Evolutionary conservation across 2,113 vertebrate genomes (phyloP).

Genomic region (Petrocephalus microphthalmus): DNA sequence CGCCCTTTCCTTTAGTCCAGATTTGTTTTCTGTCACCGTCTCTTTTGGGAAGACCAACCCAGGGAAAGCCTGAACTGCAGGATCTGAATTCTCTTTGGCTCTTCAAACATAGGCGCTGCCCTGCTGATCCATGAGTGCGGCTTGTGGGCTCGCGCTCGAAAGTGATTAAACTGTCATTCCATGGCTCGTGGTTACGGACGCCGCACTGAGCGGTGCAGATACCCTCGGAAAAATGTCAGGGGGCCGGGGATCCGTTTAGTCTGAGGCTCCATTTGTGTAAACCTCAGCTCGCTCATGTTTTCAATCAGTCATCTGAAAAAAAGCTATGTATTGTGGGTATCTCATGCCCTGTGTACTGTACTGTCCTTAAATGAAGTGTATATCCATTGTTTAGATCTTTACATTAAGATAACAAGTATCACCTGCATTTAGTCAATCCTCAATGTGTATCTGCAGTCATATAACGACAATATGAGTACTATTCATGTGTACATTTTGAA

Average conservation of each 20-base stretch:
- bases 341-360: background rate
- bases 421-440: background rate
- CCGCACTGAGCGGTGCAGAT: constrained; percentile 21
- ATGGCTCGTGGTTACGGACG: constrained; percentile 34
- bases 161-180: constrained; percentile 39
- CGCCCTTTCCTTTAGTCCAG: background rate
- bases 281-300: constrained; percentile 18
- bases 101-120: constrained; percentile 1
- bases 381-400: background rate
- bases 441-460: background rate
- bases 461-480: background rate
- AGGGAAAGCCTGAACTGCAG: background rate
- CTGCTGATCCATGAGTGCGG: constrained; percentile 14
- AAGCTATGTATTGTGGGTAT: background rate
- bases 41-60: background rate
- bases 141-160: constrained; percentile 27
- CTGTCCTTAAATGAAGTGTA: background rate
- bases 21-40: background rate
- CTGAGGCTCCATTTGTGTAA: constrained; percentile 30
- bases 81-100: background rate
- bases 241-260: constrained; percentile 21
- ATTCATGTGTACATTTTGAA: background rate
- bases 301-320: constrained; percentile 3
- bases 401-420: background rate
- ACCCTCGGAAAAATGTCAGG: constrained; percentile 17